phyloP scores from a whole-genome alignment of 2,113 vertebrate genomes.

The Calyptomena viridis region DNA sequence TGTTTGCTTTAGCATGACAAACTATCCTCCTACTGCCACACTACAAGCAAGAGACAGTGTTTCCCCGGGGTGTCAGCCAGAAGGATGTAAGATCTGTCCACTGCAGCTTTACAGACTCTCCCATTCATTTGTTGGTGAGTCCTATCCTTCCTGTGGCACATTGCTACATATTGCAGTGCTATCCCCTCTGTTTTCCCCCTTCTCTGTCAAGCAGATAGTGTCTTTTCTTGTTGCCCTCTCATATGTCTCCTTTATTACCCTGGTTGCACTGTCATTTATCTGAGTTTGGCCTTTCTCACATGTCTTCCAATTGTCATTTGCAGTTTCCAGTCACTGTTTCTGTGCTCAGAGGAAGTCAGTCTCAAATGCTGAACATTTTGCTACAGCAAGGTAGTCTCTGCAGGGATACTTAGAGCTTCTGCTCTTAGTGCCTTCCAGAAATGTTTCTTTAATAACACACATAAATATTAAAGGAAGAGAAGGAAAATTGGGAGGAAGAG shows the following conservation, averaged over 20 bases:
- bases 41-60: fast-evolving
- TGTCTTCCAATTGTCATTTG: background rate
- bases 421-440: conserved; percentile 46
- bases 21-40: background rate
- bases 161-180: background rate
- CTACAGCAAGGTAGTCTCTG: conserved; percentile 7
- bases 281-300: background rate
- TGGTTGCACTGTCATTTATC: background rate
- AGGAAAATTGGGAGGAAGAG: conserved; percentile 30
- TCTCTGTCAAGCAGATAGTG: background rate
- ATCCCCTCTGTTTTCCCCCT: background rate
- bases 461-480: conserved; percentile 63
- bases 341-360: background rate
- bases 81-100: background rate
- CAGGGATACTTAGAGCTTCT: conserved; percentile 25
- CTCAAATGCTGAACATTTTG: background rate
- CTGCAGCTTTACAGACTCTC: background rate
- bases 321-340: background rate
- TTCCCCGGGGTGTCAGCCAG: background rate
- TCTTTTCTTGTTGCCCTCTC: background rate
- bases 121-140: background rate
- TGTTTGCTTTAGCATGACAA: background rate
- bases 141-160: background rate
- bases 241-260: background rate
- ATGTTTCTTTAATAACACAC: conserved; percentile 65